phyloP scores from a whole-genome alignment of 2,888 invertebrate species.

The Oasisia sp. region DNA sequence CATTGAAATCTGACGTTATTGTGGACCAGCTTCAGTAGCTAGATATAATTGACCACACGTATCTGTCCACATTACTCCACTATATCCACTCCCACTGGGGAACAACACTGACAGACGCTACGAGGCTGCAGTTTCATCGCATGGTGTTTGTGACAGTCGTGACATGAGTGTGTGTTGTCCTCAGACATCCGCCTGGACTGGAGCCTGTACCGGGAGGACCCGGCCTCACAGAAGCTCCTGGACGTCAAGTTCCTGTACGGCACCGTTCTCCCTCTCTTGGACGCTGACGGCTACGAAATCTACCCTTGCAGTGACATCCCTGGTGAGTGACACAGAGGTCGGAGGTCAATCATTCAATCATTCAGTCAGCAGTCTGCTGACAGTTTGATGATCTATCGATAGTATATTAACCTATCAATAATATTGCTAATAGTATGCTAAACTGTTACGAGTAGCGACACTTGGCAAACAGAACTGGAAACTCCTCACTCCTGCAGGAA shows the following conservation, averaged over 20 bases:
- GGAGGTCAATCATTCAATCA: background rate
- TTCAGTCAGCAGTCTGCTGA: too few species aligned
- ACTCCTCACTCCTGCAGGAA: background rate
- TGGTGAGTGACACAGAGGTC: background rate
- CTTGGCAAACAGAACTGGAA: too few species aligned
- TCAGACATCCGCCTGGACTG: constrained; percentile 63
- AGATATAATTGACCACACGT: too few species aligned
- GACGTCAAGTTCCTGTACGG: constrained; percentile 58
- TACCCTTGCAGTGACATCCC: constrained; percentile 32
- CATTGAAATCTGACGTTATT: too few species aligned
- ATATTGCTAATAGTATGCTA: too few species aligned
- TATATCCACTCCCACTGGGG: background rate
- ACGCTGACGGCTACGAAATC: constrained; percentile 54
- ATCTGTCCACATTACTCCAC: too few species aligned
- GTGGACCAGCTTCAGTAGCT: too few species aligned
- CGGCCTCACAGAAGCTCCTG: constrained; percentile 51
- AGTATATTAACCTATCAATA: too few species aligned
- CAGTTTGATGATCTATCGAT: too few species aligned
- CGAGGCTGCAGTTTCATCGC: background rate
- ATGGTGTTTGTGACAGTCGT: background rate
- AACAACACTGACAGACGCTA: background rate
- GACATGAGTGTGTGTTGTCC: background rate
- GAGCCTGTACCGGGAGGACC: constrained; percentile 51
- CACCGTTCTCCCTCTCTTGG: constrained; percentile 54
- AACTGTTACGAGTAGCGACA: too few species aligned